Percentiles rank a stretch among this genome's conserved stretches.
Conservation (phyloP, 2,888 invertebrate species). For the Trichacis sp. region DNA sequence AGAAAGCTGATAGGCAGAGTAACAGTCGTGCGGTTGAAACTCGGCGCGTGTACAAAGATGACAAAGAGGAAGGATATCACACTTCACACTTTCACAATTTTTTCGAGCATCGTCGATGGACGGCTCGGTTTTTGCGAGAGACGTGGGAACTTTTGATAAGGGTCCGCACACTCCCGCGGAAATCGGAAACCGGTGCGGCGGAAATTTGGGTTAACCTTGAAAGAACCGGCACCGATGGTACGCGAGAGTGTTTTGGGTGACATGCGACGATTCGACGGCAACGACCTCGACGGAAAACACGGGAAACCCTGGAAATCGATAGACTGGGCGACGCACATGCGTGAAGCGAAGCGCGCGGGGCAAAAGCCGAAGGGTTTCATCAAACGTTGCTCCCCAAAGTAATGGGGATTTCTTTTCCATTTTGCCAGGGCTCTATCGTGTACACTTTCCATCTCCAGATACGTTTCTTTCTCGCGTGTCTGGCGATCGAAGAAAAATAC, state of each 20-base stretch:
- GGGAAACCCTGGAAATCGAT: conserved; percentile 64
- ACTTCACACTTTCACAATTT: background rate
- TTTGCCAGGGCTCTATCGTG: conserved; percentile 43
- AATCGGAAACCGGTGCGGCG: conserved; percentile 45
- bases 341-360: conserved; percentile 45
- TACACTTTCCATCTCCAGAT: conserved; percentile 23
- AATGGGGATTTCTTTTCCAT: conserved; percentile 62
- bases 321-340: conserved; percentile 59
- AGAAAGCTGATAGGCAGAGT: background rate
- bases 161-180: too few relatives aligned
- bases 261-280: conserved; percentile 48
- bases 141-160: too few relatives aligned
- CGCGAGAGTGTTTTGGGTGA: conserved; percentile 66
- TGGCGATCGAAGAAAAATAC: background rate
- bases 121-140: too few relatives aligned
- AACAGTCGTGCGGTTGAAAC: background rate
- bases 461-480: conserved; percentile 9
- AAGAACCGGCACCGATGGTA: conserved; percentile 63
- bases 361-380: conserved; percentile 45
- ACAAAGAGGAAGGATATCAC: conserved; percentile 1
- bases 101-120: too few relatives aligned
- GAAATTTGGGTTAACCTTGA: conserved; percentile 66
- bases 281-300: conserved; percentile 56
- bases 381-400: conserved; percentile 54
- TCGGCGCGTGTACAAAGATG: background rate